Evolutionary conservation across 2,888 invertebrate species (phyloP).

Genomic region (Eupithecia dodoneata): DNA sequence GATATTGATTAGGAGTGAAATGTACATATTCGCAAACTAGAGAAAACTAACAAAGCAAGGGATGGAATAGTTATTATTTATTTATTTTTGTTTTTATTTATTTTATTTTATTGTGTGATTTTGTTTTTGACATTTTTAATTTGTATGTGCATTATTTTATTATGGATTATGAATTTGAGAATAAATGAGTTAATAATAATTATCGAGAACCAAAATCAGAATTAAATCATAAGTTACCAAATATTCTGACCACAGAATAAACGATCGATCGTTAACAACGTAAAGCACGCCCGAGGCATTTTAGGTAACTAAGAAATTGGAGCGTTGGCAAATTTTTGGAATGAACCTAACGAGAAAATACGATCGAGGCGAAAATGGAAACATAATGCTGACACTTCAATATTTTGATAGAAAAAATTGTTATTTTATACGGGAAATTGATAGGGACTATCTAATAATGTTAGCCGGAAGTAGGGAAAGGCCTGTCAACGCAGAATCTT

Average conservation of each 20-base stretch:
- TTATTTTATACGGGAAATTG: background rate
- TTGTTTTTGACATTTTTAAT: too few species aligned
- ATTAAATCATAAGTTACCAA: background rate
- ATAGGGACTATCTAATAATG: background rate
- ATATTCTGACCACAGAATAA: background rate
- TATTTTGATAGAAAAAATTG: conserved; percentile 2
- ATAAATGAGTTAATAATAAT: too few species aligned
- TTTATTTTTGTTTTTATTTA: too few species aligned
- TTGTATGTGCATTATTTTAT: too few species aligned
- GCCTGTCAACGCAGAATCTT: background rate
- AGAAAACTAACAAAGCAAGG: background rate
- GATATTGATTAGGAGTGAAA: background rate
- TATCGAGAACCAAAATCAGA: too few species aligned
- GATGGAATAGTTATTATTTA: too few species aligned
- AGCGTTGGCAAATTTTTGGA: conserved; percentile 22
- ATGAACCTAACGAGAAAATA: conserved; percentile 31
- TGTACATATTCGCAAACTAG: background rate
- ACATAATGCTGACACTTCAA: conserved; percentile 24
- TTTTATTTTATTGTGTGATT: too few species aligned
- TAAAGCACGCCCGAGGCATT: background rate
- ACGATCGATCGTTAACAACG: background rate
- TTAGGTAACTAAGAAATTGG: conserved; percentile 29
- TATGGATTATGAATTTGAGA: too few species aligned
- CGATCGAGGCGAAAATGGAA: conserved; percentile 20
- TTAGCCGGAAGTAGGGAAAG: background rate